A percentile compares a stretch with the other conserved stretches of the same genome.
These are phyloP conservation scores for Thripadectes ignobilis DNA, from an alignment of 2,797 vertebrate genomes.

Conservation along the genomic window DNA sequence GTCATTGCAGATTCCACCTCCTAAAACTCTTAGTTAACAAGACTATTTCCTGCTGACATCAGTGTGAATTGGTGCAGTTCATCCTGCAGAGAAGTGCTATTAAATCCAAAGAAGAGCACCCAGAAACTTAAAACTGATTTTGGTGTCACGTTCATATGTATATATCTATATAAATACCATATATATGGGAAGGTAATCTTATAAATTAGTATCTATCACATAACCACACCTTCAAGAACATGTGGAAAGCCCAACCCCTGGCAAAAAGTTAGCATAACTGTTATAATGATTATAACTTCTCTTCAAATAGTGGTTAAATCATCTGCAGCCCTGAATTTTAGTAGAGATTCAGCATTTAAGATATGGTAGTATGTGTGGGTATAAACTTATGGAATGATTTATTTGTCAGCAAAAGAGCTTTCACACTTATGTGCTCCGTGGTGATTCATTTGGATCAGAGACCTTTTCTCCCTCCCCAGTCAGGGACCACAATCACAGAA, in stretches of 20 bases:
- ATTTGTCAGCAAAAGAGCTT: not conserved
- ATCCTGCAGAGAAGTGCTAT: not conserved
- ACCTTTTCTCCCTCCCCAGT: not conserved
- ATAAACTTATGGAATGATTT: not conserved
- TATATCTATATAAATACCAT: not conserved
- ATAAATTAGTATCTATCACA: not conserved
- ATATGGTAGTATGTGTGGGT: not conserved
- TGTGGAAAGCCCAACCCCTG: accelerated
- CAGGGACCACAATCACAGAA: not conserved
- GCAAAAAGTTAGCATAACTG: not conserved
- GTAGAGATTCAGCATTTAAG: not conserved
- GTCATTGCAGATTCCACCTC: not conserved
- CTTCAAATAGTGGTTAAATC: not conserved
- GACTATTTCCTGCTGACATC: not conserved
- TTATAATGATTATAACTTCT: not conserved
- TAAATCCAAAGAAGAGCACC: not conserved
- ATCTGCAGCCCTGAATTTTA: not conserved
- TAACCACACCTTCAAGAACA: not conserved
- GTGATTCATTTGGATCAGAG: not conserved
- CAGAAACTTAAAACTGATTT: not conserved
- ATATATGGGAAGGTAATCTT: not conserved
- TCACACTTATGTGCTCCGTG: not conserved
- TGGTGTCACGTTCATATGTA: not conserved
- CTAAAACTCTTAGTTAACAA: not conserved
- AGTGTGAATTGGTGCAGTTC: not conserved